phyloP scores from a whole-genome alignment of 2,113 vertebrate species.

The Gnathonemus echidnorhynchus region DNA sequence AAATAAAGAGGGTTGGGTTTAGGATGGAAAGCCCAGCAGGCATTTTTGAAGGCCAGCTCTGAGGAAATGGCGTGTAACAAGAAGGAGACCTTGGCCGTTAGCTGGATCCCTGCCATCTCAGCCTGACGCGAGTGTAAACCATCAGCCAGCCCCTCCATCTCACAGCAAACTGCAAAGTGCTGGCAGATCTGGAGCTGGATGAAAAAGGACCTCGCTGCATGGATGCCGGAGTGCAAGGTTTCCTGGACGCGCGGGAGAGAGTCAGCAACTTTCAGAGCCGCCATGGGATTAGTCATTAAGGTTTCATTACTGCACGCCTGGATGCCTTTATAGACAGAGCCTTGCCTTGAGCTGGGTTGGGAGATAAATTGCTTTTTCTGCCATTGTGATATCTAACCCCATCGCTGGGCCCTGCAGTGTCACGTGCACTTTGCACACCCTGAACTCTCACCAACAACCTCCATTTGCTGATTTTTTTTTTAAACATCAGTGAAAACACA shows the following conservation, averaged over 20 bases:
- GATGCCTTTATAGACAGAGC: not conserved
- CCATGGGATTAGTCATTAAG: constrained; percentile 3
- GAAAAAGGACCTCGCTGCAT: not conserved
- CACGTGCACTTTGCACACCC: not conserved
- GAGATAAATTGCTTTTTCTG: not conserved
- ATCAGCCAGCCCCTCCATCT: not conserved
- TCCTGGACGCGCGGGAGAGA: not conserved
- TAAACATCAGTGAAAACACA: not conserved
- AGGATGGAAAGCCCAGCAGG: not conserved
- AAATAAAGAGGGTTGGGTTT: not conserved
- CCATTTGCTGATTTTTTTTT: not conserved
- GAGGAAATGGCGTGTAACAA: not conserved
- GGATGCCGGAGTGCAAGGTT: not conserved
- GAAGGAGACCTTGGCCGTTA: not conserved
- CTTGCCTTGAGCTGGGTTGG: not conserved
- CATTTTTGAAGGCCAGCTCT: not conserved
- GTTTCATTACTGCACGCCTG: not conserved
- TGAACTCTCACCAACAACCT: not conserved
- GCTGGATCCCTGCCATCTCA: not conserved
- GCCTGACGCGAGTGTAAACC: not conserved
- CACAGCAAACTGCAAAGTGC: not conserved
- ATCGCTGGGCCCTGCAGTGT: not conserved
- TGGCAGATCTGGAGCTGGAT: not conserved
- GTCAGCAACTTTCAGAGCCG: not conserved
- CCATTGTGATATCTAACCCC: not conserved